Base-by-base conservation (phyloP, 1,140 invertebrate species). In the Brevipalpus yothersi region DNA sequence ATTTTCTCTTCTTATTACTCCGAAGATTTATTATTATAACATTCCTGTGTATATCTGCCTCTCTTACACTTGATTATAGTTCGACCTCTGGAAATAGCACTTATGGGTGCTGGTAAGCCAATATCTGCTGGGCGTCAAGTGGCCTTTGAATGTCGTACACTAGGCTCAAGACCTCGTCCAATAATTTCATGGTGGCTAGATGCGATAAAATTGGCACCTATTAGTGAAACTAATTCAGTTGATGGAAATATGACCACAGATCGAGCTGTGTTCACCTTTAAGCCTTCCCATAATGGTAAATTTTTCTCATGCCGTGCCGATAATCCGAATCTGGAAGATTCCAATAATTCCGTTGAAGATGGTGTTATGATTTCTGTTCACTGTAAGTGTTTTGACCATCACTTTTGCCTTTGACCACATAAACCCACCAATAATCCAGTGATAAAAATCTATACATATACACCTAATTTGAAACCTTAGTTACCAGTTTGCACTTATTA, bases 221-320 rank as follows among this genome's bases (percentile, higher is more conserved):
- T 49, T 15, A 17, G 13, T 31, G 62, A 63, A 41, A 60, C 56
- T 13, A 61, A 55, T 15, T 51, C 61, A 1, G 53, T 53, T 15
- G 58, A 64, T 39, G 64, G 61, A 11, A 65, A 65, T 45, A 17
- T 65, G 7, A 61, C 63, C 31, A 63, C 58, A 17, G 63, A 59
- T 31, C 58, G 58, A 40, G 19, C 65, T 21, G 60, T 59, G 11
- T 63, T 65, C 45, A 64, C 47, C 63, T 83, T 58, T 78, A 75
- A 76, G 49, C 84, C 84, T 72, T 75, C 79, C 51, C 84, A 90
- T 72, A 79, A 83, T 53, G 83, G 83, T n/a, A 84, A 82, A 67
- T 82, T 80, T 69, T 72, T 90, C 63, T 78, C 82, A 4, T 90
- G 86, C 69, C 77, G 81, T 61, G 82, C 84, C 15, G 82, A 86